These are phyloP conservation scores for Actenoides hombroni DNA, from an alignment of 2,113 vertebrate species.

Conservation along the genomic window DNA sequence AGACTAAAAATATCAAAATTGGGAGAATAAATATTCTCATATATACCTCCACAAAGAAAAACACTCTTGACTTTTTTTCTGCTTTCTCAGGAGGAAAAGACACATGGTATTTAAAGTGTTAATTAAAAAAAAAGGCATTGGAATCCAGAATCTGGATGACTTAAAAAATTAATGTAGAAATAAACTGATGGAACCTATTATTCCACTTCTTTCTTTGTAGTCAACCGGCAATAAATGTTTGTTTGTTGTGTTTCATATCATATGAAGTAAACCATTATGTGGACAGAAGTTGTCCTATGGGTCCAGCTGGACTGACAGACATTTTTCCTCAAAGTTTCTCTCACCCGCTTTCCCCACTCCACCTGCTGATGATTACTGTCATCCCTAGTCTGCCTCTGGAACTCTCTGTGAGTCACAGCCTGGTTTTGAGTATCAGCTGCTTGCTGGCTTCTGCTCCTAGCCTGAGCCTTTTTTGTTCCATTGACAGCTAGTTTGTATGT, in stretches of 20 bases:
- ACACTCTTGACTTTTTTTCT: neutral
- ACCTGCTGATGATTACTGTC: neutral
- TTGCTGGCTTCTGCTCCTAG: neutral
- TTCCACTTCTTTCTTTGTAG: neutral
- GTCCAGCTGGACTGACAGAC: neutral
- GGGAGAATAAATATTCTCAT: neutral
- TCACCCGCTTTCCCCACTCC: neutral
- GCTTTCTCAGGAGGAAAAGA: neutral
- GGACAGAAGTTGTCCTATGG: neutral
- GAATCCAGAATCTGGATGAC: neutral
- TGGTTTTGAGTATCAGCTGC: neutral
- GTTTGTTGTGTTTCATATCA: neutral
- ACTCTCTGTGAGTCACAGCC: accelerated
- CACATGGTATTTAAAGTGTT: neutral
- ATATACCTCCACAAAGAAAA: neutral
- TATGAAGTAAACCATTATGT: neutral
- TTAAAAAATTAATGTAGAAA: neutral
- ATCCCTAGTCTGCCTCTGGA: neutral
- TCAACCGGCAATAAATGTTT: neutral
- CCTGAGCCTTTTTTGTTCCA: neutral
- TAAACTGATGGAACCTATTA: neutral
- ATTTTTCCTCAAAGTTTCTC: neutral
- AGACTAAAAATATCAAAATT: neutral
- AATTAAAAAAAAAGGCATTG: neutral
- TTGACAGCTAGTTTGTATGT: neutral